These are phyloP conservation scores for Eufriesea mexicana DNA, from an alignment of 1,140 invertebrate genomes.

Conservation along the genomic window DNA sequence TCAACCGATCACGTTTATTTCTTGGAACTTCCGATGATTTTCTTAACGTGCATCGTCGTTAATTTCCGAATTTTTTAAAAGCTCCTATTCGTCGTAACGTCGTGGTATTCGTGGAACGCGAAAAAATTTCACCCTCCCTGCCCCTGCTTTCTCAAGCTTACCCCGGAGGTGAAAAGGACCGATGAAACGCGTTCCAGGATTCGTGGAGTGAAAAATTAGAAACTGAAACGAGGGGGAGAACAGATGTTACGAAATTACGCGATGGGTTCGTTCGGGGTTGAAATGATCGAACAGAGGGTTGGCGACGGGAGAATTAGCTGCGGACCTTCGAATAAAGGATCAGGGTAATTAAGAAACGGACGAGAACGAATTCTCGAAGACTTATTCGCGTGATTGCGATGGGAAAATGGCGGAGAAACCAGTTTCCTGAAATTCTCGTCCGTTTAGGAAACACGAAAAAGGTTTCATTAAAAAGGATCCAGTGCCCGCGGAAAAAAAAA, in stretches of 20 bases:
- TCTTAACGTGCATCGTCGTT: neutral
- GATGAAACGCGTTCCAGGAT: neutral
- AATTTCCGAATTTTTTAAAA: neutral
- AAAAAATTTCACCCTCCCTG: no score
- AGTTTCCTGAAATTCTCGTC: neutral
- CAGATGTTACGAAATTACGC: neutral
- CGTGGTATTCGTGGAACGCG: neutral
- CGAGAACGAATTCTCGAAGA: neutral
- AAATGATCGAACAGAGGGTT: neutral
- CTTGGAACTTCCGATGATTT: no score
- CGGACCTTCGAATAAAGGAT: neutral
- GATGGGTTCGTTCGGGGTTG: fast-evolving
- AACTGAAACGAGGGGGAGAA: neutral
- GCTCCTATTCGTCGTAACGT: neutral
- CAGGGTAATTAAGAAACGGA: neutral
- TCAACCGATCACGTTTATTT: no score
- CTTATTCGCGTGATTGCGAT: neutral
- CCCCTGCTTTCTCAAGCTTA: neutral
- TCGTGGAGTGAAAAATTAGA: neutral
- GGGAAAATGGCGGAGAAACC: neutral
- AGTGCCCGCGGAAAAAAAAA: no score
- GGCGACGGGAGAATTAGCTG: neutral
- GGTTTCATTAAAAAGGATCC: slow-evolving; percentile 22
- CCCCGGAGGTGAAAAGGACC: no score
- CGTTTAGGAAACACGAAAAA: neutral